Evolutionary conservation across 2,888 invertebrate genomes (phyloP).

Genomic region (Drosophila sordidula): DNA sequence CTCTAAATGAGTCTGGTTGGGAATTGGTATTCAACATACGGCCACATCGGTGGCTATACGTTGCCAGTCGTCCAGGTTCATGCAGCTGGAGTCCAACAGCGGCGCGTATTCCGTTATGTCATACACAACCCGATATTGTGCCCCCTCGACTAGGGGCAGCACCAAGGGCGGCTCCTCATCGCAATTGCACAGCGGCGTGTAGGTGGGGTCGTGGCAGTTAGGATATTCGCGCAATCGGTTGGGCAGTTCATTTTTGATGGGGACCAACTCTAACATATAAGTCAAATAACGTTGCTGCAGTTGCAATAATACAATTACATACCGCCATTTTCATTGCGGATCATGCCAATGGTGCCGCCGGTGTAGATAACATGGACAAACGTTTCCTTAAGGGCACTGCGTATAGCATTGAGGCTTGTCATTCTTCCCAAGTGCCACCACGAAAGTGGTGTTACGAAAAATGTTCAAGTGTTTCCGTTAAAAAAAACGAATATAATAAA

Average conservation of each 20-base stretch:
- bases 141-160: constrained; percentile 87
- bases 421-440: constrained; percentile 15
- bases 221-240: constrained; percentile 88
- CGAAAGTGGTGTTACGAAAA: not conserved
- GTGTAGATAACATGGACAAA: constrained; percentile 95
- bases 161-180: constrained; percentile 85
- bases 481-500: not conserved
- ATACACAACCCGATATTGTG: constrained; percentile 88
- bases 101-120: constrained; percentile 93
- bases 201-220: constrained; percentile 92
- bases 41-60: constrained; percentile 93
- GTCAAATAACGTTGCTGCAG: not conserved
- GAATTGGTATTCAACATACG: constrained; percentile 86
- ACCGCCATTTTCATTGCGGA: constrained; percentile 91
- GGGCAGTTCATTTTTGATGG: constrained; percentile 73
- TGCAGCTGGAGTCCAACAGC: constrained; percentile 96
- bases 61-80: constrained; percentile 95
- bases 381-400: constrained; percentile 84
- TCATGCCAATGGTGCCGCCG: constrained; percentile 98
- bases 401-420: not conserved
- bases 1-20: not conserved
- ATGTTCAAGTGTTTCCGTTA: constrained; percentile 4
- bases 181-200: constrained; percentile 86
- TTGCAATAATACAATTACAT: constrained; percentile 71
- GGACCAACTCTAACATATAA: constrained; percentile 88